Percentiles rank a stretch among this genome's conserved stretches.
These are phyloP conservation scores for Hyperoplus lanceolatus DNA, from an alignment of 2,797 vertebrate species.

Conservation along the genomic window DNA sequence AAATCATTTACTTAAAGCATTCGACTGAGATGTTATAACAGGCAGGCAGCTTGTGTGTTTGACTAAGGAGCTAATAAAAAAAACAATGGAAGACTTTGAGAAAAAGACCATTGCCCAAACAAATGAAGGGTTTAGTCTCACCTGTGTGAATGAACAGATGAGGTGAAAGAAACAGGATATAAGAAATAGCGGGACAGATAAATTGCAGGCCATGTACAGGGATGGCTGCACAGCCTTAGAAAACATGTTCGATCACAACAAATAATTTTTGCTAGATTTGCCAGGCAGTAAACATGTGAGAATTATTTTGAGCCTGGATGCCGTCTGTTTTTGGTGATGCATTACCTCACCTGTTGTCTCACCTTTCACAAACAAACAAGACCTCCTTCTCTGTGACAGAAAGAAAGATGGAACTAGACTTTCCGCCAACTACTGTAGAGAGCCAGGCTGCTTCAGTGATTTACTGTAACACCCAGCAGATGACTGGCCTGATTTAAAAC, in stretches of 20 bases:
- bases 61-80: constrained; percentile 61
- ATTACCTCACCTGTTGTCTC: constrained; percentile 36
- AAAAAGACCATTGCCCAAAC: constrained; percentile 44
- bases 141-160: constrained; percentile 54
- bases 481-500: constrained; percentile 13
- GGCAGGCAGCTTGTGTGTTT: constrained; percentile 59
- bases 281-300: constrained; percentile 12
- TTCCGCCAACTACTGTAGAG: background rate
- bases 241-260: constrained; percentile 39
- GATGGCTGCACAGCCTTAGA: constrained; percentile 27
- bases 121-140: constrained; percentile 59
- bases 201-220: constrained; percentile 19
- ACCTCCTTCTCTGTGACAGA: constrained; percentile 4
- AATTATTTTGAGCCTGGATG: constrained; percentile 32
- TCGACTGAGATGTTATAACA: constrained; percentile 59
- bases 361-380: constrained; percentile 4
- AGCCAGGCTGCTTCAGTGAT: constrained; percentile 23
- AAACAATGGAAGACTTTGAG: constrained; percentile 28
- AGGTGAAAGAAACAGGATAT: constrained; percentile 15
- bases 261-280: constrained; percentile 20
- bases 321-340: constrained; percentile 29
- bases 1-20: constrained; percentile 69
- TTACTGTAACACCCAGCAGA: constrained; percentile 9
- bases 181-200: constrained; percentile 14
- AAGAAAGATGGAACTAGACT: constrained; percentile 24